Percentiles rank a stretch among this genome's conserved stretches.
phyloP scores from a whole-genome alignment of 2,113 vertebrate genomes.

The Canis aureus region DNA sequence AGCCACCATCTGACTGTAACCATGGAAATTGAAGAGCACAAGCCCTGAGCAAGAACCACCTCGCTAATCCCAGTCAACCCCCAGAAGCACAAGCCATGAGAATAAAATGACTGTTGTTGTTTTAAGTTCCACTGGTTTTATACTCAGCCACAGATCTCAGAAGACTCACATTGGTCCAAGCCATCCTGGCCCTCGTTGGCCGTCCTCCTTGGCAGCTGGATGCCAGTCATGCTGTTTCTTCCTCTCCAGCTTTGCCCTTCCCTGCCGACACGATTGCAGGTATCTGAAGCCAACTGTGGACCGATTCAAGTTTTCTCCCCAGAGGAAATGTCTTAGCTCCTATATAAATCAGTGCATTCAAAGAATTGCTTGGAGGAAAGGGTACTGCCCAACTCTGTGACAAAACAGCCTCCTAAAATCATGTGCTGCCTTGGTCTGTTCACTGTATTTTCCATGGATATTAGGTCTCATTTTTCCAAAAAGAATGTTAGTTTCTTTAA shows the following conservation, averaged over 20 bases:
- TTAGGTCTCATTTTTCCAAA: not conserved
- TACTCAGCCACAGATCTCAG: not conserved
- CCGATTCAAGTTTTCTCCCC: not conserved
- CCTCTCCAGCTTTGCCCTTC: not conserved
- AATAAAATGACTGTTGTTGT: not conserved
- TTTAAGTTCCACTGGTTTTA: not conserved
- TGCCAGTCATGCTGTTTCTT: not conserved
- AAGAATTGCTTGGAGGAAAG: not conserved
- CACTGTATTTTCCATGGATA: not conserved
- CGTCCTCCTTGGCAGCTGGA: not conserved
- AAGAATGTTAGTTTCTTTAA: not conserved
- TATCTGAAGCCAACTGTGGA: not conserved
- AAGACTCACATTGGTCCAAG: not conserved
- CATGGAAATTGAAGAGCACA: not conserved
- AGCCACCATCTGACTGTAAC: not conserved
- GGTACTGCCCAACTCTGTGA: fast-evolving
- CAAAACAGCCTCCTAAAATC: not conserved
- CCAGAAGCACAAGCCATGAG: not conserved
- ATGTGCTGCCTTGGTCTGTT: not conserved
- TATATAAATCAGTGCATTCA: not conserved
- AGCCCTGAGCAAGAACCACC: not conserved
- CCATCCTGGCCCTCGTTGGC: not conserved
- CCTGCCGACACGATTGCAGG: not conserved
- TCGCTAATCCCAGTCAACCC: not conserved
- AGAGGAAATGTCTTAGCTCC: not conserved